These are phyloP conservation scores for Cotesia typhae DNA, from an alignment of 1,140 invertebrate species.

Conservation along the genomic window DNA sequence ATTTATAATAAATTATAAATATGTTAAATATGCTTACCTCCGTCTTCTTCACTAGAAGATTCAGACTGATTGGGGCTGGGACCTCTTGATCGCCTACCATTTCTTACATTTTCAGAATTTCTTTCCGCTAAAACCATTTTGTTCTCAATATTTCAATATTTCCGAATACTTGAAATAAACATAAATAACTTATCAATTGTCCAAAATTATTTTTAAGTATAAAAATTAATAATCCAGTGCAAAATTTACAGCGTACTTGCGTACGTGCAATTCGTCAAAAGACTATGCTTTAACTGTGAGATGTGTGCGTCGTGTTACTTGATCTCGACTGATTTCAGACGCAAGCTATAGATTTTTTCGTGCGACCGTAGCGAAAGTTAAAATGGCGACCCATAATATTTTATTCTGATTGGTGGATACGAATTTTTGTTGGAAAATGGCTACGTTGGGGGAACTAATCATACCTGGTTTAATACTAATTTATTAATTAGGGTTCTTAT, in stretches of 20 bases:
- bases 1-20: neutral
- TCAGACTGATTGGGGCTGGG: conserved; percentile 88
- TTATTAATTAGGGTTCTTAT: too few relatives aligned
- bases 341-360: conserved; percentile 39
- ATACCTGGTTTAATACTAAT: neutral
- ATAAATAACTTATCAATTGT: conserved; percentile 28
- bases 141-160: neutral
- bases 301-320: conserved; percentile 37
- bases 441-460: neutral
- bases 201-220: conserved; percentile 14
- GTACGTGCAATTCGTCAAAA: conserved; percentile 17
- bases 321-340: conserved; percentile 24
- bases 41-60: conserved; percentile 82
- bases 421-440: conserved; percentile 37
- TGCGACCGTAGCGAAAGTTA: conserved; percentile 59
- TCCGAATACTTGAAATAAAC: neutral
- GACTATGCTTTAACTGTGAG: conserved; percentile 17
- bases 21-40: conserved; percentile 68
- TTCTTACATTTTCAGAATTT: conserved; percentile 80
- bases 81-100: conserved; percentile 85
- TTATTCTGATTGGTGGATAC: conserved; percentile 48
- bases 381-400: conserved; percentile 48
- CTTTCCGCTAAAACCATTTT: conserved; percentile 87
- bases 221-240: conserved; percentile 45
- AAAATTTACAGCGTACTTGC: conserved; percentile 46